Percentiles rank a stretch among this genome's conserved stretches.
These are phyloP conservation scores for Gyrodactylus salaris DNA, from an alignment of 1,140 invertebrate species.

Conservation along the genomic window DNA sequence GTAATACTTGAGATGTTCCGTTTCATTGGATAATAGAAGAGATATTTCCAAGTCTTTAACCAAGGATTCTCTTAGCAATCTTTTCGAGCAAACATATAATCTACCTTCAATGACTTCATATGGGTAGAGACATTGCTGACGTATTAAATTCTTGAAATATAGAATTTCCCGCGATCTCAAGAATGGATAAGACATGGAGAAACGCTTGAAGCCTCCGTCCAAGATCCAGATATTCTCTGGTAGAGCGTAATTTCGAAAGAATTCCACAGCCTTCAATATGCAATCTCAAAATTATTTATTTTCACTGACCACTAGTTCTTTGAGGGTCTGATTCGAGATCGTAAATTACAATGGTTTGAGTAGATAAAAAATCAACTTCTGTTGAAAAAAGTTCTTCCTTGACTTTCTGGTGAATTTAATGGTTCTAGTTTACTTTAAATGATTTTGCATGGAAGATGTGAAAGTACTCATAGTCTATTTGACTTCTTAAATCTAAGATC, in stretches of 20 bases:
- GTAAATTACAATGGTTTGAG: not conserved
- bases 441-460: not conserved
- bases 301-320: too few species aligned
- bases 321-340: not conserved
- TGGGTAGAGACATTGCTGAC: not conserved
- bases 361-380: not conserved
- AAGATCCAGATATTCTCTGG: not conserved
- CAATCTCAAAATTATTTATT: too few species aligned
- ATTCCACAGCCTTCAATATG: too few species aligned
- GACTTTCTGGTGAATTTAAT: not conserved
- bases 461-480: not conserved
- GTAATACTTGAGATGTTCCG: too few species aligned
- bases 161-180: not conserved
- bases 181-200: not conserved
- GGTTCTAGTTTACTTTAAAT: not conserved
- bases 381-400: too few species aligned
- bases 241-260: too few species aligned
- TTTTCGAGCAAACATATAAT: not conserved
- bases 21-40: too few species aligned
- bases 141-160: not conserved
- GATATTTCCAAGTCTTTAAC: not conserved
- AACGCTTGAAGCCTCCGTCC: not conserved
- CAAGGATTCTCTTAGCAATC: not conserved
- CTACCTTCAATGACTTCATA: not conserved
- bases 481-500: not conserved